A percentile compares a stretch with the other conserved stretches of the same genome.
phyloP scores from a whole-genome alignment of 2,113 vertebrate species.

The Plotosus lineatus region DNA sequence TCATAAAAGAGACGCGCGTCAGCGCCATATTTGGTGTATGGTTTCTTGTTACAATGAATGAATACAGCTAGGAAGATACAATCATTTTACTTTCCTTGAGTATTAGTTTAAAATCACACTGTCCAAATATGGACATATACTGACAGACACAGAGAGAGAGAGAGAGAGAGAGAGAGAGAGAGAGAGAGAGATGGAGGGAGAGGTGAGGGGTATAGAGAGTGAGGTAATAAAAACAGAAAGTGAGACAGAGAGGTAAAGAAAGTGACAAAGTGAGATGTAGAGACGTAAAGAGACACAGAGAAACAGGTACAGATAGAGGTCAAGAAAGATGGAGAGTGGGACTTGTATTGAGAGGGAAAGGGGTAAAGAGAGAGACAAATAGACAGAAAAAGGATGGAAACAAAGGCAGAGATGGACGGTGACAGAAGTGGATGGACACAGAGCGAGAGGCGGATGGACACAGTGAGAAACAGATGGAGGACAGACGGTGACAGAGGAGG shows the following conservation, averaged over 20 bases:
- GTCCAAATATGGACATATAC: not conserved
- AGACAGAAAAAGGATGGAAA: not conserved
- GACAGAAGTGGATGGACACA: not conserved
- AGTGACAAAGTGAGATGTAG: rapidly evolving
- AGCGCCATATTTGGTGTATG: slow-evolving; percentile 2
- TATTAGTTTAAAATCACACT: not conserved
- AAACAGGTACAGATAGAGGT: too few species aligned
- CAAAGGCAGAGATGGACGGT: too few species aligned
- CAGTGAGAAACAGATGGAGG: not conserved
- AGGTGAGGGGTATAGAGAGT: not conserved
- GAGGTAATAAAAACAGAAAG: too few species aligned
- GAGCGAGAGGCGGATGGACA: not conserved
- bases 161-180: not conserved
- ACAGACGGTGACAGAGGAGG: not conserved
- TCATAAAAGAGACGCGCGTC: not conserved
- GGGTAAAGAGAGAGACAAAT: too few species aligned
- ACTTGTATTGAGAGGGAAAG: too few species aligned
- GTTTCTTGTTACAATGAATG: not conserved
- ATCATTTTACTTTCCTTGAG: not conserved
- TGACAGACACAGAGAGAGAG: not conserved
- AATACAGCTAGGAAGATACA: not conserved
- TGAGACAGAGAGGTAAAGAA: not conserved
- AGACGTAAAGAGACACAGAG: too few species aligned
- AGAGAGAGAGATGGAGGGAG: too few species aligned
- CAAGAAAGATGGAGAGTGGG: not conserved